Evolutionary conservation across 1,140 invertebrate genomes (phyloP).

Genomic region (Pseudobourletiella spinata): DNA sequence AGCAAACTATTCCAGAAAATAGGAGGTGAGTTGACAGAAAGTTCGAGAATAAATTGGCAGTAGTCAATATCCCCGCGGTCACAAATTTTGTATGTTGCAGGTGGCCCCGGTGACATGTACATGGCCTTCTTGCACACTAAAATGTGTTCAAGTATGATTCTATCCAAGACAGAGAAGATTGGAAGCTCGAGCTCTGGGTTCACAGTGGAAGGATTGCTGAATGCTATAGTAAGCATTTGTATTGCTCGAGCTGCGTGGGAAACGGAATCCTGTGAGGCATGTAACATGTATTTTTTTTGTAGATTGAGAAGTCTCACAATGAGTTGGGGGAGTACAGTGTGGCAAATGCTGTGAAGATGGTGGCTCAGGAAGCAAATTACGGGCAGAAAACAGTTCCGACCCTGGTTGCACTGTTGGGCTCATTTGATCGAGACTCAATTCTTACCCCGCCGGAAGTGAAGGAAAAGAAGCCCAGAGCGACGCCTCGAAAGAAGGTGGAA

Average conservation of each 20-base stretch:
- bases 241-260: background rate
- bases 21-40: background rate
- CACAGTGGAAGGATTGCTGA: slow-evolving; percentile 12
- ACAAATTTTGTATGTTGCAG: background rate
- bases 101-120: slow-evolving; percentile 24
- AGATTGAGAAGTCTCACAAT: background rate
- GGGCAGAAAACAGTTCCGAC: background rate
- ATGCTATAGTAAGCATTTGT: slow-evolving; percentile 12
- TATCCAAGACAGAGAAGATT: slow-evolving; percentile 12
- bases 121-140: slow-evolving; percentile 27
- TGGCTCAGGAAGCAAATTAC: background rate
- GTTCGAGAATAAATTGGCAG: background rate
- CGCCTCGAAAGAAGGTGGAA: background rate
- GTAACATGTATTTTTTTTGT: background rate
- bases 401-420: slow-evolving; percentile 14
- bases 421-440: slow-evolving; percentile 22
- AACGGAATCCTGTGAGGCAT: background rate
- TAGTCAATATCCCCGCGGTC: background rate
- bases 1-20: background rate
- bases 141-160: slow-evolving; percentile 16
- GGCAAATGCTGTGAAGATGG: background rate
- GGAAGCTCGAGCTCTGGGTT: slow-evolving; percentile 16
- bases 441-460: slow-evolving; percentile 5
- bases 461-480: slow-evolving; percentile 21
- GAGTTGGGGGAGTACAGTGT: background rate